These are phyloP conservation scores for Pelodiscus sinensis DNA, from an alignment of 2,113 vertebrate genomes.

Conservation along the genomic window DNA sequence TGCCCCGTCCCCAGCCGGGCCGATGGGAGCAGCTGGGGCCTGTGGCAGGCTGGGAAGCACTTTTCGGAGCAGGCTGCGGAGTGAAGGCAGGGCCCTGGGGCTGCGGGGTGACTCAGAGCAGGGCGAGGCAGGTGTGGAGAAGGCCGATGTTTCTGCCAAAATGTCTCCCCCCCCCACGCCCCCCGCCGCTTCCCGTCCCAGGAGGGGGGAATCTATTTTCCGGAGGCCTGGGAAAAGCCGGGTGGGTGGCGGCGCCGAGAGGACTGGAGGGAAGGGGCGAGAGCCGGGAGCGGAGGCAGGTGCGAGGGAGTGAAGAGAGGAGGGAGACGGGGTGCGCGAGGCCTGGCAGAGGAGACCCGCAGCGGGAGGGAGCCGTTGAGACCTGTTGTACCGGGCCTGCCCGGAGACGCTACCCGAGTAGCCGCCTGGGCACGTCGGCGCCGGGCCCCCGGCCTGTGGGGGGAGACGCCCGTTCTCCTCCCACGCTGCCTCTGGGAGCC, in stretches of 20 bases:
- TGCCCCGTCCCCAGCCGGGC: not conserved
- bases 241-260: not conserved
- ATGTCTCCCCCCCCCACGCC: not conserved
- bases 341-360: not conserved
- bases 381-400: not conserved
- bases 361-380: not conserved
- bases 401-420: not conserved
- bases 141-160: not conserved
- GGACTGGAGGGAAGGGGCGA: not conserved
- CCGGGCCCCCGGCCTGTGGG: not conserved
- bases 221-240: not conserved
- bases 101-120: constrained; percentile 36
- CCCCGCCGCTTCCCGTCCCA: too few species aligned
- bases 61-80: not conserved
- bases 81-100: not conserved
- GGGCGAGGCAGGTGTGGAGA: constrained; percentile 48
- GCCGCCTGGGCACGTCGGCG: not conserved
- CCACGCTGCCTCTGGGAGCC: not conserved
- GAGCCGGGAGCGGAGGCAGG: not conserved
- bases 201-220: not conserved
- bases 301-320: not conserved
- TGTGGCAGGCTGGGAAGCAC: not conserved
- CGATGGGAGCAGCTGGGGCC: not conserved
- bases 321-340: not conserved
- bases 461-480: too few species aligned